Evolutionary conservation across 2,888 invertebrate genomes (phyloP).

Genomic region (Cheilosia impressa): DNA sequence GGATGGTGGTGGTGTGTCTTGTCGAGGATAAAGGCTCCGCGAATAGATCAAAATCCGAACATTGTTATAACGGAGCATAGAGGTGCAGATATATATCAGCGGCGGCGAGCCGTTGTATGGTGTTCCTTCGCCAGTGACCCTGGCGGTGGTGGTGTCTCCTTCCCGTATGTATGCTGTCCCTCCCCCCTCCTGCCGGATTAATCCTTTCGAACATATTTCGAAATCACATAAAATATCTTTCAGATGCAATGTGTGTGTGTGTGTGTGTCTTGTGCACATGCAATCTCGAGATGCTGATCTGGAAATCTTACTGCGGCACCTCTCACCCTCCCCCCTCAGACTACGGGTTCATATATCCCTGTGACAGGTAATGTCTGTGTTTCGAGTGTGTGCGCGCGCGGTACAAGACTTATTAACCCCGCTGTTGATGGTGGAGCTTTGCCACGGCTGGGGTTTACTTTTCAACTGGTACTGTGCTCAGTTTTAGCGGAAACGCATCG

Average conservation of each 20-base stretch:
- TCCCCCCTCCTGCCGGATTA: background rate
- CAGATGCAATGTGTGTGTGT: slow-evolving; percentile 37
- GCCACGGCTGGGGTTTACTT: slow-evolving; percentile 46
- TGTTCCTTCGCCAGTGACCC: slow-evolving; percentile 64
- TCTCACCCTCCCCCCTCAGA: slow-evolving; percentile 13
- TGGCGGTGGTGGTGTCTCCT: slow-evolving; percentile 51
- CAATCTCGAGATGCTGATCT: slow-evolving; percentile 70
- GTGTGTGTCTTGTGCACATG: slow-evolving; percentile 57
- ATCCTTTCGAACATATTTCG: slow-evolving; percentile 62
- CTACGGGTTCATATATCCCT: slow-evolving; percentile 71
- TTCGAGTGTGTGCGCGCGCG: slow-evolving; percentile 52
- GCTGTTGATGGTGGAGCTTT: slow-evolving; percentile 10
- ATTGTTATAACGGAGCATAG: slow-evolving; percentile 74
- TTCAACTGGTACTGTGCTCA: slow-evolving; percentile 56
- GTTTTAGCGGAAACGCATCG: slow-evolving; percentile 64
- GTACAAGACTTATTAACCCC: slow-evolving; percentile 71
- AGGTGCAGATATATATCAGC: slow-evolving; percentile 73
- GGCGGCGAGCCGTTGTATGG: slow-evolving; percentile 11
- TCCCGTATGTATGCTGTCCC: background rate
- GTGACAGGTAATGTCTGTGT: slow-evolving; percentile 75
- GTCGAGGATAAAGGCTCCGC: slow-evolving; percentile 72
- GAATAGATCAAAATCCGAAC: slow-evolving; percentile 75
- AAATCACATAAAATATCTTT: slow-evolving; percentile 75
- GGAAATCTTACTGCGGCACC: slow-evolving; percentile 54
- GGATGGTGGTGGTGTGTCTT: slow-evolving; percentile 62